Conservation (phyloP, 2,888 invertebrate species). For the Leucozona laternaria region DNA sequence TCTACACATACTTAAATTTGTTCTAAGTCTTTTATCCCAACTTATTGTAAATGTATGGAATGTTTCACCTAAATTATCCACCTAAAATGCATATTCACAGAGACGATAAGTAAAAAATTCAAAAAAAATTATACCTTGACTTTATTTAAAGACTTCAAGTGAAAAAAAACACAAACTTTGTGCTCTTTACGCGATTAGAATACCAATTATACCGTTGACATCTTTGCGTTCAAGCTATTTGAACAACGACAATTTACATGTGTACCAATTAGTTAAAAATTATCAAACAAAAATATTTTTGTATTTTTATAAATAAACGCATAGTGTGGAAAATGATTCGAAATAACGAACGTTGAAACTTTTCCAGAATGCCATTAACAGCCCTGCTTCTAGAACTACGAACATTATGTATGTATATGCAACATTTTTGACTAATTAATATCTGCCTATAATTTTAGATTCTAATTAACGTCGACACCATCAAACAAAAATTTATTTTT, state of each 20-base stretch:
- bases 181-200: neutral
- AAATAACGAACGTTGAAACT: neutral
- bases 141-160: neutral
- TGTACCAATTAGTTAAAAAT: constrained; percentile 61
- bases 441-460: constrained; percentile 47
- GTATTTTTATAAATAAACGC: constrained; percentile 3
- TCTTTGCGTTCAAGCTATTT: constrained; percentile 40
- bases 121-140: neutral
- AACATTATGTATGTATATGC: neutral
- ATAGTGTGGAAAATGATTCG: no score
- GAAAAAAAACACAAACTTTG: neutral
- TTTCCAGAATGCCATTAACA: neutral
- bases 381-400: neutral
- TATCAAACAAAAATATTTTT: constrained; percentile 17
- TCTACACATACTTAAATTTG: no score
- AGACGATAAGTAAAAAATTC: neutral
- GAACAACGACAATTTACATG: constrained; percentile 46
- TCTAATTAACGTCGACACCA: constrained; percentile 62
- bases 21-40: no score
- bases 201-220: constrained; percentile 52
- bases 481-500: constrained; percentile 50
- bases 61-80: no score
- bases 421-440: neutral
- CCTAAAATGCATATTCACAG: no score
- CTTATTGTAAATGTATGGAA: no score